A percentile compares a stretch with the other conserved stretches of the same genome.
Conservation (phyloP, 2,888 invertebrate genomes). For the Gonocerus acuteangulatus region DNA sequence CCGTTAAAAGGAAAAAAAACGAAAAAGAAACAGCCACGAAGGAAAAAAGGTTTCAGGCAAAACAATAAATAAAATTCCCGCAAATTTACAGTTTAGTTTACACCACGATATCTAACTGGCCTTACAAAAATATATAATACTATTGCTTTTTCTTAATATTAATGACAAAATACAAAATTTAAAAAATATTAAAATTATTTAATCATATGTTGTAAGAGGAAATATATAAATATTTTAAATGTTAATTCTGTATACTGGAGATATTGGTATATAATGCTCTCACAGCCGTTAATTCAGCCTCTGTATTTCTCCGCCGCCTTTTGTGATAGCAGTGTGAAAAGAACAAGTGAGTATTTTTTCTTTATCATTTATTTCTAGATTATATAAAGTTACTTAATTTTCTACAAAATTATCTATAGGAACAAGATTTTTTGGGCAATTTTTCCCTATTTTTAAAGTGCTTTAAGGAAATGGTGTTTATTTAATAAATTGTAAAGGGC, state of each 20-base stretch:
- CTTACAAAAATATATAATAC: too few species aligned
- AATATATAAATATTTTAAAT: too few species aligned
- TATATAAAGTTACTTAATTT: background rate
- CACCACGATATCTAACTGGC: background rate
- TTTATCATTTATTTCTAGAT: constrained; percentile 7
- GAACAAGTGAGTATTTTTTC: constrained; percentile 13
- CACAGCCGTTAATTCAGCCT: background rate
- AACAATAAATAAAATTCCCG: background rate
- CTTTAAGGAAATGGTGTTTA: background rate
- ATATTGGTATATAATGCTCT: too few species aligned
- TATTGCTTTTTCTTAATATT: too few species aligned
- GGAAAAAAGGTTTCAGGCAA: background rate
- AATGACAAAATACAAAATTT: too few species aligned
- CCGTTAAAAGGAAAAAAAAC: background rate
- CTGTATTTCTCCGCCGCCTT: constrained; percentile 25
- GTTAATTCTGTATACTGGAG: too few species aligned
- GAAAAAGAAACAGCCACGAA: background rate
- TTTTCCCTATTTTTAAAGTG: constrained; percentile 6
- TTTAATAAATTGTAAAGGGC: constrained; percentile 5
- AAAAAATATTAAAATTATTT: too few species aligned
- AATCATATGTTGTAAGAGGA: too few species aligned
- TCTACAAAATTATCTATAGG: constrained; percentile 4
- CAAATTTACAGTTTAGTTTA: background rate
- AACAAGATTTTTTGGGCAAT: constrained; percentile 14
- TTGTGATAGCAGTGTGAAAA: constrained; percentile 25